A percentile compares a stretch with the other conserved stretches of the same genome.
phyloP scores from a whole-genome alignment of 2,888 invertebrate species.

The Drosophila mettleri region DNA sequence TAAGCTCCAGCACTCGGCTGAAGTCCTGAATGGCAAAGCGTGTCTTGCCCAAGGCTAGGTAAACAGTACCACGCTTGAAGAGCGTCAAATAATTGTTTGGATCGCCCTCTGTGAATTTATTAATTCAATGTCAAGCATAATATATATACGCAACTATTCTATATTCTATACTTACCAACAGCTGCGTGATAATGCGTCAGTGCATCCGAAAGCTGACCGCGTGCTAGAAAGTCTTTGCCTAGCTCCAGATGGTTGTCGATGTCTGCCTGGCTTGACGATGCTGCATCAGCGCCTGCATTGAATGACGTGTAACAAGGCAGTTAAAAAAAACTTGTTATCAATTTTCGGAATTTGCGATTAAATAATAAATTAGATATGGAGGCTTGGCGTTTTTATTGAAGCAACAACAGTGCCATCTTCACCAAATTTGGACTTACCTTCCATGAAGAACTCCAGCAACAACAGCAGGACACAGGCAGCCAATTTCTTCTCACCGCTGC shows the following conservation, averaged over 20 bases:
- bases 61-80: slow-evolving; percentile 97
- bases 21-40: slow-evolving; percentile 98
- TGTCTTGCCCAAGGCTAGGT: slow-evolving; percentile 97
- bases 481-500: slow-evolving; percentile 87
- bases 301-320: slow-evolving; percentile 53
- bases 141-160: background rate
- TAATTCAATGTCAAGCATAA: background rate
- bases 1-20: slow-evolving; percentile 95
- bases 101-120: slow-evolving; percentile 91
- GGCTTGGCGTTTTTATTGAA: background rate
- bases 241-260: slow-evolving; percentile 97
- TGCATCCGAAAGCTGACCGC: slow-evolving; percentile 97
- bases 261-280: slow-evolving; percentile 88
- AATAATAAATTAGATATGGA: background rate
- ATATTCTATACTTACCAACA: slow-evolving; percentile 89
- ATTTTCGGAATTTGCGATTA: background rate
- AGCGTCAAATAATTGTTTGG: slow-evolving; percentile 97
- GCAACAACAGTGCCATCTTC: background rate
- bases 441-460: slow-evolving; percentile 89
- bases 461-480: slow-evolving; percentile 89
- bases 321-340: slow-evolving; percentile 7
- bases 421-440: slow-evolving; percentile 86
- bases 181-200: slow-evolving; percentile 99
- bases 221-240: slow-evolving; percentile 95
- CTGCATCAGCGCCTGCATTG: slow-evolving; percentile 88